Evolutionary conservation across 2,113 vertebrate genomes (phyloP).

Genomic region (Scalopus aquaticus): DNA sequence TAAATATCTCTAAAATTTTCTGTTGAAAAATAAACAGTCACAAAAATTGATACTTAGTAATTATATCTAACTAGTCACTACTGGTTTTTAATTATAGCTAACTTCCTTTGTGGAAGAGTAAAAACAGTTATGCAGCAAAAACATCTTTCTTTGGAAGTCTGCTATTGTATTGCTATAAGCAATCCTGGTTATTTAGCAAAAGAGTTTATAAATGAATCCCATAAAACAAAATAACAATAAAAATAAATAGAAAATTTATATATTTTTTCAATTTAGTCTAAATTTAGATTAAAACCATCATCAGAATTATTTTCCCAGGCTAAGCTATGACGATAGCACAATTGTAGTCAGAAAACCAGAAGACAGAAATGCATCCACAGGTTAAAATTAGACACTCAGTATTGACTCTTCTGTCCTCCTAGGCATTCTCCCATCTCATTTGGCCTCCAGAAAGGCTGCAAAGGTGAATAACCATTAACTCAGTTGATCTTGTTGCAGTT

Average conservation of each 20-base stretch:
- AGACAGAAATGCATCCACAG: neutral
- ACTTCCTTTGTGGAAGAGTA: neutral
- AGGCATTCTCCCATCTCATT: rapidly evolving
- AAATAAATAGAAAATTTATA: neutral
- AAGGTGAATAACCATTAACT: neutral
- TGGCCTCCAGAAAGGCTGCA: neutral
- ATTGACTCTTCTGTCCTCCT: neutral
- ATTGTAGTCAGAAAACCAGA: neutral
- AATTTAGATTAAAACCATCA: neutral
- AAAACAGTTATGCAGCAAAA: neutral
- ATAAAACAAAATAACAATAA: neutral
- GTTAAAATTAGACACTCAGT: neutral
- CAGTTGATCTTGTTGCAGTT: neutral
- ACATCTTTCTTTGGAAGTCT: neutral
- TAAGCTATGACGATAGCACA: neutral
- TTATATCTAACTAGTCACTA: neutral
- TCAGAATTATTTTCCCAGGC: neutral
- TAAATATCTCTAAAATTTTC: neutral
- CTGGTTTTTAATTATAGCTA: neutral
- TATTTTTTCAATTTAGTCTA: neutral
- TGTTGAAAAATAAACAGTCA: neutral
- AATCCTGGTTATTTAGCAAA: neutral
- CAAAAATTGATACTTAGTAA: neutral
- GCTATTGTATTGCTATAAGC: neutral
- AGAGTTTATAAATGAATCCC: neutral